Base-by-base conservation (phyloP, 2,888 invertebrate genomes). In the Ennomos erosarius region DNA sequence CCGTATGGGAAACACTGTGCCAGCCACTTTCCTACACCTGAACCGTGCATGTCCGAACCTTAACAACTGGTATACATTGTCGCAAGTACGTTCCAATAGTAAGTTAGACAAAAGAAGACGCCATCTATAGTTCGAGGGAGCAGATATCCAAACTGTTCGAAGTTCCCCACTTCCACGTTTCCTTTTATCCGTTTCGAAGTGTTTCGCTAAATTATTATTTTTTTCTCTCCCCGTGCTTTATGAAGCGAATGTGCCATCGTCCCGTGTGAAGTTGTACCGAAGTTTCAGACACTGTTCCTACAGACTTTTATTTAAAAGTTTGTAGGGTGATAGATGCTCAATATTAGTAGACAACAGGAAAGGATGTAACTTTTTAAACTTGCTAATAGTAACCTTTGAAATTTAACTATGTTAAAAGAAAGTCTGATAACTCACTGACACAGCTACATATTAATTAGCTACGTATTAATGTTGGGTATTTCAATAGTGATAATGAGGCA, bases 141-240 rank as follows among this genome's bases (percentile, higher is more conserved):
- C 84, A 84, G 77, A 76, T 76, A 78, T 82, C 86, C 67, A 81
- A 82, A 87, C 85, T 81, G 88, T 88, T 80, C 78, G 81, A 90
- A 90, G 80, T 91, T 90, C 88, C 73, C 88, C 84, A 87, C 85
- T 89, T 87, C 85, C 84, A 62, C 84, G 84, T 84, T 89, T 83
- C 87, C 85, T 85, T 89, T 90, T 89, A 88, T 89, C 81, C 85
- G 78, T 82, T 79, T 65, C 78, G 84, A 84, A 87, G 84, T 87
- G 86, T 88, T 83, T 80, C 78, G 83, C 85, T 84, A 88, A 88
- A 88, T 90, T 90, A 86, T 90, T 87, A 84, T 88, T 88, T 87
- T 79, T 76, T 80, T 79, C 77, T 79, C 76, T 74, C 73, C 73
- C 71, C 63, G 77, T 77, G 83, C 71, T 83, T 78, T 82, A 84